Evolutionary conservation across 2,113 vertebrate genomes (phyloP), one percentile per base, ranked within the genome.

Genomic region (Triplophysa rosa): DNA sequence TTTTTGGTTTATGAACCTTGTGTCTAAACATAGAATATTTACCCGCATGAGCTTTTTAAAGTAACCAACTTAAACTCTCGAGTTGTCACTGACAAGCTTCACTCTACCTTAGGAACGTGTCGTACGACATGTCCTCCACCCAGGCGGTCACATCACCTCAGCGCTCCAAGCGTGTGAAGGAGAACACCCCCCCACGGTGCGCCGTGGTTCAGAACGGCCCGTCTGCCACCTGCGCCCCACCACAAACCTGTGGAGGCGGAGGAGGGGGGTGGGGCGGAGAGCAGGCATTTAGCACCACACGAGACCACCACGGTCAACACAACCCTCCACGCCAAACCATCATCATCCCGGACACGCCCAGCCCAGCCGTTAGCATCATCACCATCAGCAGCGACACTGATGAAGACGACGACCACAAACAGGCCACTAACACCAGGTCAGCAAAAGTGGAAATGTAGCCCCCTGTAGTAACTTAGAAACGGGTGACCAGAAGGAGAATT

Each of bases 301-400:
- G 89, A 16, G 95, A 97, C 84, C 92, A 92, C 71, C 90, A 91
- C 72, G 94, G 94, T 88, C 89, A 95, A 91, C 71, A 94, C 93
- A 94, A 96, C 89, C 86, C 88, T 26, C 91, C 90, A 54, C 93
- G 96, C 67, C 97, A 99, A 88, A 97, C 98, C 7, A 99, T 99
- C 49, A 87, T 99, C 91, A 99, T 99, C 89, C 96, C 95, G 0
- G 98, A 99, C 90, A 99, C 98, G 24, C 98, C 98, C 63, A 99
- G 98, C 91, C 98, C 98, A 0, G 95, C 97, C 0, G 96, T 98
- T 90, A 99, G 97, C 84, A 97, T 99, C 93, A 99, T 99, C 92
- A 99, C 98, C 88, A 99, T 99, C 94, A 99, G 98, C 94, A 99
- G 98, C 0, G 98, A 99, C 93, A 98, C 98, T 0, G 98, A 99